Conservation (phyloP, 2,113 vertebrate species). For the Trematomus loennbergii region DNA sequence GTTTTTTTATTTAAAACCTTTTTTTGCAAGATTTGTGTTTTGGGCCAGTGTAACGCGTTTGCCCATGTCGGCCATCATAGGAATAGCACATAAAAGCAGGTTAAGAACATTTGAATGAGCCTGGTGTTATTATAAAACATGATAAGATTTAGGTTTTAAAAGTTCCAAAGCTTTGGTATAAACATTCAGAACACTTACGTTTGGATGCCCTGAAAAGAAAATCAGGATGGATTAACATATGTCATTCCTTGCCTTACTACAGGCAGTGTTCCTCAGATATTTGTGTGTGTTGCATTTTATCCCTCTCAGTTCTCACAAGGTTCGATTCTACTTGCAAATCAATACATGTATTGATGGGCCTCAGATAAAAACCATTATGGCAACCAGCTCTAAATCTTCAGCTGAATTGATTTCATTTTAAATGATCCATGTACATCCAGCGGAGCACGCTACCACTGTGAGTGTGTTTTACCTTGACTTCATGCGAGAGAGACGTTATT, state of each 20-base stretch:
- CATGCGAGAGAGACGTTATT: slow-evolving; percentile 82
- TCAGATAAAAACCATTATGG: slow-evolving; percentile 81
- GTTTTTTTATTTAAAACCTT: too few relatives aligned
- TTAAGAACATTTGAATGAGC: not conserved
- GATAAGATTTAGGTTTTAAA: not conserved
- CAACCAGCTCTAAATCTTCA: slow-evolving; percentile 79
- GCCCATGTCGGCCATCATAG: too few relatives aligned
- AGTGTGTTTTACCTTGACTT: slow-evolving; percentile 82
- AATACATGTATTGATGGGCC: slow-evolving; percentile 76
- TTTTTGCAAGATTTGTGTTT: too few relatives aligned
- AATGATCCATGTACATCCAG: slow-evolving; percentile 80
- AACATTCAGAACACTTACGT: not conserved
- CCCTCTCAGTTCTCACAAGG: slow-evolving; percentile 32
- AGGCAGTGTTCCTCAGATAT: slow-evolving; percentile 46
- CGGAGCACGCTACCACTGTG: slow-evolving; percentile 58
- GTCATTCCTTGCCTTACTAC: slow-evolving; percentile 18
- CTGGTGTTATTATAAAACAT: not conserved
- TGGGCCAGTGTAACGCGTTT: too few relatives aligned
- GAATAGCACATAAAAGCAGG: not conserved
- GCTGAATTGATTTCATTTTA: slow-evolving; percentile 83
- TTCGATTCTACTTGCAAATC: slow-evolving; percentile 73
- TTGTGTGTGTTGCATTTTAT: slow-evolving; percentile 44
- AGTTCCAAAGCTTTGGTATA: not conserved
- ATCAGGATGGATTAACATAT: slow-evolving; percentile 37
- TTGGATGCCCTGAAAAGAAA: slow-evolving; percentile 11